Conservation (phyloP, 1,140 invertebrate species). For the Anoplolepis gracilipes region DNA sequence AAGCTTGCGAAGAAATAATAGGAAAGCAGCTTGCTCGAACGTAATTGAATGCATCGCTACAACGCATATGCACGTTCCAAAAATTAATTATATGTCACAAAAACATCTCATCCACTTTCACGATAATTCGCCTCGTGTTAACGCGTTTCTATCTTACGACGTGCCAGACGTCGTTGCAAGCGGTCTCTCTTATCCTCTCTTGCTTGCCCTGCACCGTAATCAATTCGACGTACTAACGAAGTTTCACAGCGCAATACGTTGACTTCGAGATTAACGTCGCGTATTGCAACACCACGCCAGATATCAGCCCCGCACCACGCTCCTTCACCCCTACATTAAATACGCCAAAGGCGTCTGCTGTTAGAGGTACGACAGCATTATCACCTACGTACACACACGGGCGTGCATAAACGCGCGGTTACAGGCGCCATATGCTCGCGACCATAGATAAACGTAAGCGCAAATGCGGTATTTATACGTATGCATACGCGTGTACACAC, state of each 20-base stretch:
- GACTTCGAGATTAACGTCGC: slow-evolving; percentile 35
- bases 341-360: slow-evolving; percentile 33
- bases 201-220: slow-evolving; percentile 49
- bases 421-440: slow-evolving; percentile 33
- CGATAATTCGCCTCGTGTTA: slow-evolving; percentile 46
- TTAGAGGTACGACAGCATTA: slow-evolving; percentile 60
- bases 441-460: slow-evolving; percentile 32
- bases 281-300: slow-evolving; percentile 4
- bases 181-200: background rate
- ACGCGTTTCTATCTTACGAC: slow-evolving; percentile 29
- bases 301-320: background rate
- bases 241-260: slow-evolving; percentile 54
- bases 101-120: slow-evolving; percentile 44
- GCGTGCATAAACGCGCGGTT: background rate
- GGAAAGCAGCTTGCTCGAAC: background rate
- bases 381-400: slow-evolving; percentile 47
- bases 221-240: slow-evolving; percentile 65
- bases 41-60: slow-evolving; percentile 1
- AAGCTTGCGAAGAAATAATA: background rate
- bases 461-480: slow-evolving; percentile 35
- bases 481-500: background rate
- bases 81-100: slow-evolving; percentile 43
- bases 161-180: slow-evolving; percentile 25
- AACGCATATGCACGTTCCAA: slow-evolving; percentile 14
- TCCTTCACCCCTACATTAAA: slow-evolving; percentile 5